Conservation (phyloP, 2,113 vertebrate genomes). For the Lates calcarifer region DNA sequence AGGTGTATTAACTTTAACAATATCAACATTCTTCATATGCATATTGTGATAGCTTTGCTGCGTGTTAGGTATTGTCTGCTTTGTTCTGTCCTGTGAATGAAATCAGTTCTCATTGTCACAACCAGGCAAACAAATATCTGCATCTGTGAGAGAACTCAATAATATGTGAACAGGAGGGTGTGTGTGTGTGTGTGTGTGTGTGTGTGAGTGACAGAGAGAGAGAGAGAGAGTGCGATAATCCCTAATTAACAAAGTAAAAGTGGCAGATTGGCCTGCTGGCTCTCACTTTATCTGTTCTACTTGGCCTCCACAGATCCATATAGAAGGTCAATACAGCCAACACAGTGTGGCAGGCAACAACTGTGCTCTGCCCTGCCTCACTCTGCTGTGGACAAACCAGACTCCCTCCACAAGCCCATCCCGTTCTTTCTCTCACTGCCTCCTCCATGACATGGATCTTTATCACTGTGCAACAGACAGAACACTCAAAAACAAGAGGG, state of each 20-base stretch:
- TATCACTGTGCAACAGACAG: conserved; percentile 21
- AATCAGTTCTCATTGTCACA: conserved; percentile 35
- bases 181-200: background rate
- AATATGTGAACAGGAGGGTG: conserved; percentile 12
- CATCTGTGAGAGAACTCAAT: conserved; percentile 15
- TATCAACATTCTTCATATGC: background rate
- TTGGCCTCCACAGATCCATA: conserved; percentile 53
- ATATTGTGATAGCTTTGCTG: background rate
- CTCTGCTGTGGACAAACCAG: conserved; percentile 9
- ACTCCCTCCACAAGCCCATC: background rate
- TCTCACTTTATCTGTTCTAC: conserved; percentile 55
- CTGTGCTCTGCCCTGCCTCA: background rate
- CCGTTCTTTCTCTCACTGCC: background rate
- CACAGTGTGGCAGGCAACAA: conserved; percentile 12
- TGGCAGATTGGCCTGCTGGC: conserved; percentile 46
- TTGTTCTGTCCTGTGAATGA: conserved; percentile 21
- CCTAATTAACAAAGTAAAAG: conserved; percentile 60
- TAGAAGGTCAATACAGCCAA: conserved; percentile 52
- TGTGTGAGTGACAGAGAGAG: conserved; percentile 6
- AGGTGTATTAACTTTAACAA: background rate
- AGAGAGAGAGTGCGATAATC: conserved; percentile 43
- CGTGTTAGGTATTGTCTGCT: background rate
- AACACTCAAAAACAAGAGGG: background rate
- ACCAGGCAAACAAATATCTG: conserved; percentile 28
- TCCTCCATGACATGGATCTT: conserved; percentile 8